Evolutionary conservation across 2,888 invertebrate species (phyloP), one percentile per base, ranked within the genome.

Genomic region (Hirtodrosophila confusa): DNA sequence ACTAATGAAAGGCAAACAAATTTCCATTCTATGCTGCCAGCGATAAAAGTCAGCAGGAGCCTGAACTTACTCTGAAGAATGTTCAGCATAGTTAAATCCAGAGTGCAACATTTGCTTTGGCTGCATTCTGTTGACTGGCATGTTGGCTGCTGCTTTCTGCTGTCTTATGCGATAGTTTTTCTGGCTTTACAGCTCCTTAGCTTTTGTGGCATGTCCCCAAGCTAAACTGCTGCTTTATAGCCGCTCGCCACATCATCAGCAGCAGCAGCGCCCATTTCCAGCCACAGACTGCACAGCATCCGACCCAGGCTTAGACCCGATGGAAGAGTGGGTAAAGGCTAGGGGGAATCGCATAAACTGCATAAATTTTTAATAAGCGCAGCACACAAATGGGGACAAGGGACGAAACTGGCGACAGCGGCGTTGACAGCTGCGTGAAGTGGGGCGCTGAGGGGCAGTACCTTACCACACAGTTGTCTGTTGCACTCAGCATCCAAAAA

Each of bases 311-410:
- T 17, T 2, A 43, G 47, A 27, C 0, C 4, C 3, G 10, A 31
- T 12, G 9, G 10, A 37, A 36, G 7, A 35, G 23, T 6, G 9
- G 9, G 10, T 17, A 17, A 10, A 37, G 12, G 29, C 2, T 9
- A 27, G 12, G 24, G 10, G 35, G 68, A 49, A 63, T 62, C 64
- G 50, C 63, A 77, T 80, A 80, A 80, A 67, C 61, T 80, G 85
- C 75, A 86, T 86, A 74, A 61, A 86, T 80, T 84, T 80, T 80
- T 80, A 86, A 80, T 80, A 86, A 80, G 75, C 66, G 56, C 43
- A 45, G 48, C 68, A 69, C 65, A 63, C 64, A 70, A 76, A 75
- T 78, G 69, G 56, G 56, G 60, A 57, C 65, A 68, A 73, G 69
- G 65, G 65, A 75, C 64, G 24, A 51, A 65, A 39, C 49, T 61